Evolutionary conservation across 2,113 vertebrate species (phyloP), one percentile per base, ranked within the genome.

Genomic region (Paramormyrops kingsleyae): DNA sequence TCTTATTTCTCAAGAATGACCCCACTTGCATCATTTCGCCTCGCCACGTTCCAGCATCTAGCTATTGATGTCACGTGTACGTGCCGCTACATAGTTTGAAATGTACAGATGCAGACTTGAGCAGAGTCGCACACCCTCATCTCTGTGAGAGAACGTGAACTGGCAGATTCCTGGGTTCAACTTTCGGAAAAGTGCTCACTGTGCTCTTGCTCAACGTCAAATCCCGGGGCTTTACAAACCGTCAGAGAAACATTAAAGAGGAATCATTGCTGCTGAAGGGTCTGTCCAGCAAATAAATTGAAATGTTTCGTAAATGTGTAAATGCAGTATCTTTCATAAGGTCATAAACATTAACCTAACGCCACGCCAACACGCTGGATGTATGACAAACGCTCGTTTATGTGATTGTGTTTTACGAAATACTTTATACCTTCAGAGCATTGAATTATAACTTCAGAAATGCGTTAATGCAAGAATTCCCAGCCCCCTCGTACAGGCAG

Each of bases 1-100:
- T 84, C 88, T 49, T 89, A 9, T 85, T 90, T 90, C 74, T 80
- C 46, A 3, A 46, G 86, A 44, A 77, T 59, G 70, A 39, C 66
- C 50, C 49, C 88, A 10, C 31, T 35, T 42, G 49, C 31, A 21
- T 50, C 19, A 53, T 42, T 10, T 56, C 2, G 31, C 44, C 21
- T 84, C 35, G 13, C 49, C 85, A 87, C 59, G 4, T 88, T 24
- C 19, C 35, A 3, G 56, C 35, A 44, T 88, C 6, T 87, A 31
- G 24, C 35, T 66, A 53, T 88, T 5, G 19, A 66, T 44, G 83
- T 42, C 21, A n/a, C 21, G 9, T 19, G 13, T 42, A 19, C 35
- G 6, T 80, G 13, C 17, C 1, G 17, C 15, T 42, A 17, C 74
- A 42, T 42, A 80, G 21, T 19, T 80, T 19, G 17, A 39, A 80